Percentiles rank a stretch among this genome's conserved stretches.
These are phyloP conservation scores for Ophiothrix spiculata DNA, from an alignment of 35 echinoderm and acorn worm species.

Conservation along the genomic window DNA sequence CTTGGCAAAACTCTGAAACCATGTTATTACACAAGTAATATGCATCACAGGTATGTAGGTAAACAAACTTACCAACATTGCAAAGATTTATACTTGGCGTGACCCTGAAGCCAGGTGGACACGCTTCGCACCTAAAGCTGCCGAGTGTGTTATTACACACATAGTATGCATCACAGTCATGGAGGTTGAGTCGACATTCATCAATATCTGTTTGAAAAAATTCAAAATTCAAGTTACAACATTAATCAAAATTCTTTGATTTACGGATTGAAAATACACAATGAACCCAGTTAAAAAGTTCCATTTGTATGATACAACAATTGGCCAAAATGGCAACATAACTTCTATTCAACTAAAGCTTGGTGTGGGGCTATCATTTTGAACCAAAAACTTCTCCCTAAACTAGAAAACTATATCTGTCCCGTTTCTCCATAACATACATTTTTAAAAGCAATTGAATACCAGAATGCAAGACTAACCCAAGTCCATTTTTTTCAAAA, in stretches of 20 bases:
- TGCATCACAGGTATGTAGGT: constrained; percentile 44
- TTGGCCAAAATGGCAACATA: not conserved
- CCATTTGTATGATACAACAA: not conserved
- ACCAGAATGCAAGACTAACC: too few species aligned
- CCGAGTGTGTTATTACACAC: constrained; percentile 20
- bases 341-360: not conserved
- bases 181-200: not conserved
- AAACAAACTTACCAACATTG: constrained; percentile 43
- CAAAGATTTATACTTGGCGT: constrained; percentile 56
- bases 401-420: too few species aligned
- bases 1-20: too few species aligned
- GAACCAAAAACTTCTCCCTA: too few species aligned
- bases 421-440: too few species aligned
- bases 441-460: too few species aligned
- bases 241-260: not conserved
- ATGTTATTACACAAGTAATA: constrained; percentile 77
- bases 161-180: not conserved
- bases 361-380: not conserved
- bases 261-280: not conserved
- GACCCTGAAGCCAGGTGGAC: constrained; percentile 43
- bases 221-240: not conserved
- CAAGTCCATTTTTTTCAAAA: too few species aligned
- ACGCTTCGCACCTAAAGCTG: constrained; percentile 61
- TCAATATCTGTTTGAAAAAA: constrained; percentile 33
- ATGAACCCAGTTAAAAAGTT: not conserved